phyloP scores from a whole-genome alignment of 2,797 vertebrate species.

The Gila robusta region DNA sequence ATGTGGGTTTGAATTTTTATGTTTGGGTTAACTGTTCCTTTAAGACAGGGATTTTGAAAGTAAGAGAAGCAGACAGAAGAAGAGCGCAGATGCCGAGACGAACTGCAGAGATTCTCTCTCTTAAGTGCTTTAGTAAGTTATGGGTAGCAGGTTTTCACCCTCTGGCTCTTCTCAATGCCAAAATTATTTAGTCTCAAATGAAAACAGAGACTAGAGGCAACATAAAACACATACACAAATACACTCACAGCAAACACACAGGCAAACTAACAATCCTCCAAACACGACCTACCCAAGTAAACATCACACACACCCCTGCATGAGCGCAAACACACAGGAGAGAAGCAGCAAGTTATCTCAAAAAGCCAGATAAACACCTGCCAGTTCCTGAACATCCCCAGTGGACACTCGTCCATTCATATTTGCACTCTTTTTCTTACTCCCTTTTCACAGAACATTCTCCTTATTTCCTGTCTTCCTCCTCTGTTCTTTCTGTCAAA shows the following conservation, averaged over 20 bases:
- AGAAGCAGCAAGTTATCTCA: constrained; percentile 38
- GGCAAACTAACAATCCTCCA: constrained; percentile 32
- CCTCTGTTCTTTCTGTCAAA: constrained; percentile 17
- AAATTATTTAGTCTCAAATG: constrained; percentile 30
- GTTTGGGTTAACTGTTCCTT: background rate
- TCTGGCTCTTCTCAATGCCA: constrained; percentile 39
- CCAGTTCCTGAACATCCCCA: constrained; percentile 39
- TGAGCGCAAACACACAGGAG: constrained; percentile 33
- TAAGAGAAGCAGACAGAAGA: background rate
- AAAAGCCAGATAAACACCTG: constrained; percentile 49
- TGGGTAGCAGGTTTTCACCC: constrained; percentile 32
- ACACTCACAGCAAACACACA: constrained; percentile 9
- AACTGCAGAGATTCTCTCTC: constrained; percentile 19
- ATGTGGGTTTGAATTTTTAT: background rate
- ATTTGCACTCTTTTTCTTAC: constrained; percentile 19
- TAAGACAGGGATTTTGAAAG: background rate
- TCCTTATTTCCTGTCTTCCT: background rate
- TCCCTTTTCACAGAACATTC: constrained; percentile 4
- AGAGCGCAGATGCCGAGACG: background rate
- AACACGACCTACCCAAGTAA: constrained; percentile 26
- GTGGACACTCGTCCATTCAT: constrained; percentile 18
- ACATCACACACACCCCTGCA: constrained; percentile 35
- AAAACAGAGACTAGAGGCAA: constrained; percentile 25
- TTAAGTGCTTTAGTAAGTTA: constrained; percentile 20
- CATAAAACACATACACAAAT: constrained; percentile 21